Base-by-base conservation (phyloP, 2,797 vertebrate genomes). In the Okamejei kenojei region DNA sequence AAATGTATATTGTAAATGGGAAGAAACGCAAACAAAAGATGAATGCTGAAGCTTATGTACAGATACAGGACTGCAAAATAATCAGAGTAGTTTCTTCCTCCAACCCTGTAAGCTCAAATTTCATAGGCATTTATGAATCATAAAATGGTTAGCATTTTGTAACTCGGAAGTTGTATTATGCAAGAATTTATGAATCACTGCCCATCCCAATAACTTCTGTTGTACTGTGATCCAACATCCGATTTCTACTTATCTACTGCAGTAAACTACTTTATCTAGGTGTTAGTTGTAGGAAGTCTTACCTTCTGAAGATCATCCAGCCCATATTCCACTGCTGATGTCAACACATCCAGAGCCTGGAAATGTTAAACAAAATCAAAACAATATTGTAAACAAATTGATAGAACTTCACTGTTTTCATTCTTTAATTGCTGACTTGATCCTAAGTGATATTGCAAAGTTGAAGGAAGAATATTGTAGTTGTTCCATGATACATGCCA, bases 291-390 rank as follows among this genome's bases (percentile, higher is more conserved):
- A 29, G 35, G 63, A 35, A 65, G 19, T 71, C 90, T 0, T 94
- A 97, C 96, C 96, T 96, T 95, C 94, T 96, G 94, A 80, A 96
- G 94, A 71, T 97, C 96, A 88, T 96, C 95, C 78, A 97, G 94
- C 77, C 96, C 96, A 0, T 97, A 96, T 45, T 96, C 96, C 94
- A 97, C 96, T 0, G 97, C 96, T 0, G 96, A 96, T 0, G 96
- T 96, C 94, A 97, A 94, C 90, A 96, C 96, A 68, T 97, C 96
- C 94, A 97, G 95, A 0, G 93, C 96, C 96, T 96, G 94, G 29
- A 38, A 58, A 4, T 93, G 77, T 32, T n/a, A n/a, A 74, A 63
- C 71, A 77, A 32, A 84, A 54, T 21, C 38, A 61, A 74, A 71
- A 71, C 35, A 17, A 45, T 68, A 21, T 79, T 91, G 2, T 10